Evolutionary conservation across 2,113 vertebrate species (phyloP), one percentile per base, ranked within the genome.

Genomic region (Xenopus laevis): DNA sequence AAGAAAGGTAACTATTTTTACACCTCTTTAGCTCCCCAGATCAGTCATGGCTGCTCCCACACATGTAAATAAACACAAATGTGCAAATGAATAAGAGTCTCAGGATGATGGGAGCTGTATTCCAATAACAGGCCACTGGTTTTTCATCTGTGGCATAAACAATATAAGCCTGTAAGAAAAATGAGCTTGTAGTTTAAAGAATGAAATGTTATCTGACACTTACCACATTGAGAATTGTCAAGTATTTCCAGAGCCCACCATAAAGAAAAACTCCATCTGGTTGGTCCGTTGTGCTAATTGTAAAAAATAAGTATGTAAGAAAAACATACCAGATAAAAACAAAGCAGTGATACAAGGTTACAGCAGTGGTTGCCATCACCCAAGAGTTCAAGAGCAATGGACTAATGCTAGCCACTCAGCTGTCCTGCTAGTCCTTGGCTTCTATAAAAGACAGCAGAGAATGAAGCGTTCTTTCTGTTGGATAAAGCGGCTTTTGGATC

Each of bases 161-260:
- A 47, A 47, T 12, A 47, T 6, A 47, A 47, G 10, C 46, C 13
- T 47, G 13, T 12, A 60, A 13, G 8, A 63, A 27, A 52, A 23
- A 23, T 27, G 7, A 44, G 33, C 8, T 21, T 67, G 1, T 11
- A 53, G 30, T 62, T 11, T 6, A 52, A n/a, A 20, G 10, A 11
- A 58, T 59, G 6, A 12, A 68, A 68, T 52, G 17, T 45, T 62
- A 59, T 12, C 11, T 7, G 65, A 59, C 18, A 33, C 74, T 93
- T 88, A 93, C 90, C 88, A 92, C 84, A 81, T 92, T 91, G 79
- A 92, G 84, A 13, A 91, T 53, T 17, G 90, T 92, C 84, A 92
- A 74, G 71, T 89, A 92, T 69, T 90, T 91, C 83, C 86, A 90
- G 30, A 78, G 84, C 53, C 85, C 84, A n/a, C 84, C 88, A 0